Evolutionary conservation across 2,888 invertebrate species (phyloP), one percentile per base, ranked within the genome.

Genomic region (Gymnoscelis rufifasciata): DNA sequence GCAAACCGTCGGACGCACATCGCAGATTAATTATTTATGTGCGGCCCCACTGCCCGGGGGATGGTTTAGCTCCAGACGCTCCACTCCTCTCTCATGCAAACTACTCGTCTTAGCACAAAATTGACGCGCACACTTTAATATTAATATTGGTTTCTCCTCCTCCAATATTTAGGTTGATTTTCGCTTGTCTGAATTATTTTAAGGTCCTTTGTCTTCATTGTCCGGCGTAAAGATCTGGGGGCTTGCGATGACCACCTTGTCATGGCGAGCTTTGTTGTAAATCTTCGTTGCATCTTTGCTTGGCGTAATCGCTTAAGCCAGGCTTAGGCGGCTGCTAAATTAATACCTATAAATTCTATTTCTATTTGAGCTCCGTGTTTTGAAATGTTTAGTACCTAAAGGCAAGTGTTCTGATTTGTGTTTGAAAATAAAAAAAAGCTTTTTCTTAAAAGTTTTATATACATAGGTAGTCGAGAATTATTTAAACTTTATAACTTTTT

Each of bases 21-120:
- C 76, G 78, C 71, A 84, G 86, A 87, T 88, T 84, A 87, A 87
- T 87, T 87, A 88, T 88, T 87, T 87, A 88, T 80, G 79, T 75
- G 67, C 71, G 64, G 69, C 74, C 80, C 71, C 73, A 62, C 68
- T 71, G 72, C 67, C 77, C 67, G 60, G 64, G 79, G 81, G 77
- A 68, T 78, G 83, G 71, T 78, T 86, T 82, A 83, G 78, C 78
- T 74, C 74, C 83, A 87, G 87, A 86, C 86, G 75, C 68, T 76
- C 73, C 77, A 78, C 78, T 81, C 73, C 83, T 81, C 80, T 76
- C 80, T 75, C 81, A 83, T 82, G 83, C 82, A 83, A 84, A 84
- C 83, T 81, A 83, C 79, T 80, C 75, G 79, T 83, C 86, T 84
- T 83, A 84, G 75, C 75, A 73, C 77, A 69, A 83, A 82, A 81